Percentiles rank a stretch among this genome's conserved stretches.
phyloP scores from a whole-genome alignment of 1,140 invertebrate genomes.

The Drosophila ananassae region DNA sequence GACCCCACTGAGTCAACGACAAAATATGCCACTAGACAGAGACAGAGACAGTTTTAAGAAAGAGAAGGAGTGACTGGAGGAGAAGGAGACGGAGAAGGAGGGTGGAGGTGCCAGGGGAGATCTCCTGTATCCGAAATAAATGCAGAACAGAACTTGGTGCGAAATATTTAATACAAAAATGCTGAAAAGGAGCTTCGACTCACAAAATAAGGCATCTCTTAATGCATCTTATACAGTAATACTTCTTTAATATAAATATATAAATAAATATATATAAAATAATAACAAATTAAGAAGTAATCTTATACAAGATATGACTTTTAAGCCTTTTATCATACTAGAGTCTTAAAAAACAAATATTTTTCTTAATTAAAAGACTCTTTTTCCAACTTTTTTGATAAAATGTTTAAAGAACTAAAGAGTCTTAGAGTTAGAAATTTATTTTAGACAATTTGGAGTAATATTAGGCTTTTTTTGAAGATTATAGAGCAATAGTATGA shows the following conservation, averaged over 20 bases:
- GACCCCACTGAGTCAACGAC: slow-evolving; percentile 80
- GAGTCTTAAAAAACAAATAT: no score
- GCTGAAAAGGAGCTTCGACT: slow-evolving; percentile 49
- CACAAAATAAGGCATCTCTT: slow-evolving; percentile 43
- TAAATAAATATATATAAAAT: neutral
- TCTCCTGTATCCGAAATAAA: slow-evolving; percentile 73
- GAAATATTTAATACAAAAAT: slow-evolving; percentile 82
- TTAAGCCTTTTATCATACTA: no score
- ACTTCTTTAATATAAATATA: no score
- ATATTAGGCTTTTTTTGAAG: no score
- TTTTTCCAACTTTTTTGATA: no score
- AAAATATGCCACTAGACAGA: slow-evolving; percentile 66
- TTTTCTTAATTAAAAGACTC: no score
- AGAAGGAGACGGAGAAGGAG: neutral
- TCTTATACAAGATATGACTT: no score
- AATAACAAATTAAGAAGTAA: no score
- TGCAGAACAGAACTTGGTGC: slow-evolving; percentile 81
- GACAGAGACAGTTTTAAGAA: neutral
- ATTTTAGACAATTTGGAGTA: no score
- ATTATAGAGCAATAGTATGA: no score
- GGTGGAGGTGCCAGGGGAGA: slow-evolving; percentile 33
- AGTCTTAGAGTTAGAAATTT: neutral
- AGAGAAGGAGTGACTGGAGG: slow-evolving; percentile 2
- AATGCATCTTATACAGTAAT: slow-evolving; percentile 21
- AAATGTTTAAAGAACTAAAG: no score